Evolutionary conservation across 1,140 invertebrate species (phyloP).

Genomic region (Drosophila insularis): DNA sequence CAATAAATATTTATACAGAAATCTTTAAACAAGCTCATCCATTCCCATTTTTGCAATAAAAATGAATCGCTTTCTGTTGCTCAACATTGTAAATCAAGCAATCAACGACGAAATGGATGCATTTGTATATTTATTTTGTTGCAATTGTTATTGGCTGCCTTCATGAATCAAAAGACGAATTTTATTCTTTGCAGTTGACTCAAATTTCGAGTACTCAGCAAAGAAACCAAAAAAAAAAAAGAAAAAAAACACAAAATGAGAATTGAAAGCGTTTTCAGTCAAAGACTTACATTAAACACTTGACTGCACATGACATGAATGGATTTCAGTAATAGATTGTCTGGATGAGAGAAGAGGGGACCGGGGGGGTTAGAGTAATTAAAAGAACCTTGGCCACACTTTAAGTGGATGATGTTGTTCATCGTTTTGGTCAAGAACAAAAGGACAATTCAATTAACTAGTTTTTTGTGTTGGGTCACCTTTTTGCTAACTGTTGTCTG

Average conservation of each 20-base stretch:
- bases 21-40: background rate
- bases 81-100: background rate
- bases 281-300: constrained; percentile 34
- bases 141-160: background rate
- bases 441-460: constrained; percentile 53
- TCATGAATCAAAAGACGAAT: background rate
- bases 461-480: constrained; percentile 33
- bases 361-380: constrained; percentile 45
- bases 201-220: constrained; percentile 41
- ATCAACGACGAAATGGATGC: too few species aligned
- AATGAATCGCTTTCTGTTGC: background rate
- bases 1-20: too few species aligned
- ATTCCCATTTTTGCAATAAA: background rate
- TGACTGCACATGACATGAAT: constrained; percentile 39
- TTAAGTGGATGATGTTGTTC: background rate
- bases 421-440: constrained; percentile 13
- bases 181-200: constrained; percentile 37
- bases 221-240: constrained; percentile 32
- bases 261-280: background rate
- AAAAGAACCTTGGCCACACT: constrained; percentile 35
- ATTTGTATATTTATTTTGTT: background rate
- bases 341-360: background rate
- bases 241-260: background rate
- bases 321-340: background rate
- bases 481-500: constrained; percentile 9